Base-by-base conservation (phyloP, 2,888 invertebrate genomes). In the Autographa pulchrina region DNA sequence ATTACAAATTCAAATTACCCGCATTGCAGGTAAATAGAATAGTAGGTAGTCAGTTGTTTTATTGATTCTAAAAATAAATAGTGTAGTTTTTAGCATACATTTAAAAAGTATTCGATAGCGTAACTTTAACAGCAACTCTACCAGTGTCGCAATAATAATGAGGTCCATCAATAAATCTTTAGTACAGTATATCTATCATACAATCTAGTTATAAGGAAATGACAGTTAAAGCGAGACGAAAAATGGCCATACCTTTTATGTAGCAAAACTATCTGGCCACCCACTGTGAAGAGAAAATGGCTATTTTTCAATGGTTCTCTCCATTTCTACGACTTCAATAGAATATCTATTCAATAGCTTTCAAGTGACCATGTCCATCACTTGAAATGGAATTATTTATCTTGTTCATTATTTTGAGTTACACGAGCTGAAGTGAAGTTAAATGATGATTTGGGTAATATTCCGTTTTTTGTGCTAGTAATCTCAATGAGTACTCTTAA, bases 261-360 rank as follows among this genome's bases (percentile, higher is more conserved):
- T 75, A 58, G 52, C 63, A 32, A 66, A 65, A 25, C 63, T 65
- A 70, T 76, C 43, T 62, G 52, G 25, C 62, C 56, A 52, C 75
- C 65, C 62, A 61, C 70, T 78, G 76, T 35, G 76, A 61, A 35
- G 63, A 13, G 20, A 63, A 76, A 74, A 78, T 69, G 41, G 32
- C 35, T 20, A 76, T 76, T 76, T 76, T 78, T 76, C 79, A 56
- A 75, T 72, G 58, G 31, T 58, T 13, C 35, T 20, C 31, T 65
- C 48, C 11, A 56, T 65, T 68, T 61, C 54, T 56, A 13, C 20
- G 54, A 20, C 13, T 20, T 25, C 25, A 56, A 56, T 48, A 48
- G 48, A 48, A 48, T 48, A n/a, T 16, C 48, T n/a, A 7, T 16
- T 48, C n/a, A 0, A 38, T 38, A 48, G 7, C 48, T 48, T 48